Evolutionary conservation across 2,888 invertebrate species (phyloP), one percentile per base, ranked within the genome.

Genomic region (Macaria notata): DNA sequence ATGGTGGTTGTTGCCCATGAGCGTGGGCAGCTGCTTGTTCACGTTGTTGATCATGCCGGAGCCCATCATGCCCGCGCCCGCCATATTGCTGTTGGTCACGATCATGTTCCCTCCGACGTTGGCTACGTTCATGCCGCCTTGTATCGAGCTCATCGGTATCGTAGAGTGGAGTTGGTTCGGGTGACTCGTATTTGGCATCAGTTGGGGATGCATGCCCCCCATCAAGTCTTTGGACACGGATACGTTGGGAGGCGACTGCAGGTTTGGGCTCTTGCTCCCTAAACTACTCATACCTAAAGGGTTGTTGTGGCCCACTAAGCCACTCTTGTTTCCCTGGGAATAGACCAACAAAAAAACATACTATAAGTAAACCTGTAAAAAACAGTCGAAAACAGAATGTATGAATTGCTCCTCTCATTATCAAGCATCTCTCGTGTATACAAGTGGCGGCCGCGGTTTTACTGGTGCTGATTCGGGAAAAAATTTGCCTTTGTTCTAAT

Each of bases 201-300:
- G 93, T 93, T 94, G 95, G 62, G 94, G 94, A 86, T 94, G 93
- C 79, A 92, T 86, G 57, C 92, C 92, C 78, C 95, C 94, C 86
- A 96, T 95, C 68, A 95, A 95, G 70, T 96, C 95, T 87, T 96
- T 96, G 68, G 95, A 94, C 63, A 95, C 95, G 64, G 95, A 95
- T 71, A 96, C 95, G 76, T 96, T 96, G 48, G 96, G 96, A 57
- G 96, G 96, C 54, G 96, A 96, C 84, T 97, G 97, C 80, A 97
- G 90, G 80, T 95, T 96, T 64, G 96, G 96, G 84, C 96, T 96
- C 84, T 96, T 96, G 86, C 93, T 96, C 65, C 96, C 95, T 82
- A 96, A 90, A 75, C 94, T 94, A 77, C 94, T 95, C 84, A 95
- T 94, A 63, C 94, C 93, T 92, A 96, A 93, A 50, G 94, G 93